Evolutionary conservation across 2,888 invertebrate genomes (phyloP).

Genomic region (Platypus cylindrus): DNA sequence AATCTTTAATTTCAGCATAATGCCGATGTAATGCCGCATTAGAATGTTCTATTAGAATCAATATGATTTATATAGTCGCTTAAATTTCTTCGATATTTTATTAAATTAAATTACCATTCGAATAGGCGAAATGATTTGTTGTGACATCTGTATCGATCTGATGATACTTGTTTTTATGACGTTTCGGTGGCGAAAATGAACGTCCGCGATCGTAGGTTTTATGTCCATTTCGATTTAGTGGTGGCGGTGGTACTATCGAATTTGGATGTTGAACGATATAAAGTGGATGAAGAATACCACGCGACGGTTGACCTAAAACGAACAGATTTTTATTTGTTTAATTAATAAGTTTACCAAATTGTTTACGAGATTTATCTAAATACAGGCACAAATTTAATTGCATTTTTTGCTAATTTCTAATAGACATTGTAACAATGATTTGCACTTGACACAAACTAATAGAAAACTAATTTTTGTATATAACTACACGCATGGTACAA

Average conservation of each 20-base stretch:
- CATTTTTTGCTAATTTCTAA: too few relatives aligned
- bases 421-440: not conserved
- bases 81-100: too few relatives aligned
- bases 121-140: too few relatives aligned
- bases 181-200: slow-evolving; percentile 31
- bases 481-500: too few relatives aligned
- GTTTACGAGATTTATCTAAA: slow-evolving; percentile 4
- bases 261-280: slow-evolving; percentile 31
- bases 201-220: slow-evolving; percentile 26
- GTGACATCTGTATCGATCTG: slow-evolving; percentile 6
- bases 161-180: slow-evolving; percentile 14
- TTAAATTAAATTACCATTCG: too few relatives aligned
- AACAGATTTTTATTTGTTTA: slow-evolving; percentile 2
- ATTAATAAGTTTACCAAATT: slow-evolving; percentile 1
- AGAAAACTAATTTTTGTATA: slow-evolving; percentile 6
- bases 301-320: slow-evolving; percentile 8
- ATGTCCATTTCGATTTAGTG: too few relatives aligned
- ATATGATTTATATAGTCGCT: too few relatives aligned
- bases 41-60: slow-evolving; percentile 2
- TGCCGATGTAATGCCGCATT: slow-evolving; percentile 5
- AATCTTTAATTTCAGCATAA: slow-evolving; percentile 4
- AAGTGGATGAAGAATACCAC: slow-evolving; percentile 26
- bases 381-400: slow-evolving; percentile 10
- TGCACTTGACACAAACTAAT: slow-evolving; percentile 5
- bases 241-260: too few relatives aligned